Evolutionary conservation across 2,797 vertebrate genomes (phyloP).

Genomic region (Tokudaia muenninki): DNA sequence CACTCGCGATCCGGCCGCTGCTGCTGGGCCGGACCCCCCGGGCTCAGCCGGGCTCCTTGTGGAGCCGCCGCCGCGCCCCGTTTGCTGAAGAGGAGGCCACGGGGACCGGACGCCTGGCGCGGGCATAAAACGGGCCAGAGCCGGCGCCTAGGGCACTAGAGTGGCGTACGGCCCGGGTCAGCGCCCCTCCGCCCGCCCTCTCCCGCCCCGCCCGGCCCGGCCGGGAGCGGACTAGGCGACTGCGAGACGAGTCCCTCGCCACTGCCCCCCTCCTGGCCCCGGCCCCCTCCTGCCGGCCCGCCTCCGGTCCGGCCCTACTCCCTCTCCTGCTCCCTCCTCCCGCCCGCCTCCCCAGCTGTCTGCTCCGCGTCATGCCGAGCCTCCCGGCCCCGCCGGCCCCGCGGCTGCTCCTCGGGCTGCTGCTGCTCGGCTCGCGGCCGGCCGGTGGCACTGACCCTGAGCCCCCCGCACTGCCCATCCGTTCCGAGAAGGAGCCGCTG

Average conservation of each 20-base stretch:
- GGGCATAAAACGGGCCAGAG: conserved; percentile 80
- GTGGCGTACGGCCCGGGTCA: conserved; percentile 69
- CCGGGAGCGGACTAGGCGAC: conserved; percentile 50
- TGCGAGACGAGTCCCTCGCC: conserved; percentile 44
- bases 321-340: conserved; percentile 62
- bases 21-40: conserved; percentile 78
- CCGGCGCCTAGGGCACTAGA: conserved; percentile 70
- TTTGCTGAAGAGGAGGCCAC: conserved; percentile 82
- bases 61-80: conserved; percentile 78
- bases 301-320: conserved; percentile 71
- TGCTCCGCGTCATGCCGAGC: conserved; percentile 82
- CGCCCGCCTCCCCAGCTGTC: conserved; percentile 81
- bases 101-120: conserved; percentile 68
- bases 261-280: conserved; percentile 67
- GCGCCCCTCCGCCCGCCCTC: conserved; percentile 52
- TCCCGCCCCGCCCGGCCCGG: conserved; percentile 28
- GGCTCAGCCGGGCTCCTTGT: conserved; percentile 79
- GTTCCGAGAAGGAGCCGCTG: conserved; percentile 93
- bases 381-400: conserved; percentile 81
- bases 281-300: conserved; percentile 67
- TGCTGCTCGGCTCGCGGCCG: conserved; percentile 89
- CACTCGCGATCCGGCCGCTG: conserved; percentile 74
- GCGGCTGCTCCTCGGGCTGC: conserved; percentile 80
- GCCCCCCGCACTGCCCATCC: conserved; percentile 93
- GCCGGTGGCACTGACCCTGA: conserved; percentile 90